Base-by-base conservation (phyloP, 2,888 invertebrate species). In the Nymphalis c-album region DNA sequence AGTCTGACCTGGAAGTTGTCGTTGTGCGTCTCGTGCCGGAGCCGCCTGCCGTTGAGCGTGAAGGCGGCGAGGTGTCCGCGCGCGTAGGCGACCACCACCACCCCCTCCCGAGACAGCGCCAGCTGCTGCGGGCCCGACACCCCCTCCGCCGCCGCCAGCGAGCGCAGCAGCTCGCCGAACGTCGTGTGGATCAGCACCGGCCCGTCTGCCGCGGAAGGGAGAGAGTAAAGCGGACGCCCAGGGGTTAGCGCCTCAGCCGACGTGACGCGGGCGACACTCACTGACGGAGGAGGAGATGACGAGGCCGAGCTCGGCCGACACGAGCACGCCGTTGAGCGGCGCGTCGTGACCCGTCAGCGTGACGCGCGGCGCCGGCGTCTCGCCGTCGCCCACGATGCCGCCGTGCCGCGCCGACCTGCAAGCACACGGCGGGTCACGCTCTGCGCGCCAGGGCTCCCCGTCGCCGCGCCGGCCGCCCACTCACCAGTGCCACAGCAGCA, bases 401-500 rank as follows among this genome's bases (percentile, higher is more conserved):
- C 98, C 98, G 70, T 97, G 97, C n/a, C 98, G 94, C 0, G 98
- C 98, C 80, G 93, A 93, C 92, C 92, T 91, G 77, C 2, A 20
- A 35, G 7, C 40, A 40, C 40, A 13, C 40, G 13, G 40, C 40
- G 40, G 40, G 40, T 40, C 10, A 40, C 40, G 40, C 40, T 13
- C 40, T 40, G 40, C 40, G 13, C 26, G 6, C 26, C n/a, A n/a
- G 13, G 40, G 4, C 13, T 2, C 40, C 40, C 40, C 0, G 60
- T 13, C 1, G 4, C 13, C 20, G 8, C 13, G 3, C 16, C 20
- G 51, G 20, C 10, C 16, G 10, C 13, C 3, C 22, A 51, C 77
- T 79, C 95, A 99, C 98, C 99, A 99, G 83, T 99, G 99, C 99
- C 99, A 99, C 63, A 99, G 92, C 67, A 99, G 93, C 26, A 99